Evolutionary conservation across 1,140 invertebrate genomes (phyloP), one percentile per base, ranked within the genome.

Genomic region (Procambarus clarkii): DNA sequence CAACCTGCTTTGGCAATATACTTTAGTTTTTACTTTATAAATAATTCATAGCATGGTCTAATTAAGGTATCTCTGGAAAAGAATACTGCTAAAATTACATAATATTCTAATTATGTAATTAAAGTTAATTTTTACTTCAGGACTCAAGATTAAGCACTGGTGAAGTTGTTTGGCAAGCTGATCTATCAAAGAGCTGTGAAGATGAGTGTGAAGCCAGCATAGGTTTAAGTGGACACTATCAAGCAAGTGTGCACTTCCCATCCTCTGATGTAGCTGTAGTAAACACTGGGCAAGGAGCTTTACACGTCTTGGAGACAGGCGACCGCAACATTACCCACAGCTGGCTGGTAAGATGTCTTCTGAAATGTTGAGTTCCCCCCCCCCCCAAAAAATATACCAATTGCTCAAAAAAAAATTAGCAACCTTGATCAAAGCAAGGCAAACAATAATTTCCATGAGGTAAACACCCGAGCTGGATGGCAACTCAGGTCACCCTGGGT

Each of bases 141-240:
- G 89, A 79, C 45, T 64, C 76, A 46, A 84, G 60, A 60, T 50
- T 91, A 18, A 86, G 83, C 78, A 77, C 3, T 13, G 83, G 89
- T 1, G 89, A 91, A 64, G 89, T 86, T 13, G 83, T 85, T 1
- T 91, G 89, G 89, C 89, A 86, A 34, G 82, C 89, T 48, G 86
- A 88, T 50, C 7, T 88, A n/a, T n/a, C 77, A 4, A 76, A 34
- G 45, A 54, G 15, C 34, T 34, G 13, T 88, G 82, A 91, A 34
- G 58, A 50, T 46, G 81, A 48, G 3, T n/a, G n/a, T 46, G 88
- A 84, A 86, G 89, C 24, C 2, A 80, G 77, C 8, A 69, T 34
- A 44, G 77, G 18, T 21, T 60, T 24, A 3, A 54, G 64, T 24
- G 58, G 50, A 13, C 69, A 89, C 21, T 91, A 91, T 45, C 74